Conservation (phyloP, 2,113 vertebrate genomes). For the Numida meleagris region DNA sequence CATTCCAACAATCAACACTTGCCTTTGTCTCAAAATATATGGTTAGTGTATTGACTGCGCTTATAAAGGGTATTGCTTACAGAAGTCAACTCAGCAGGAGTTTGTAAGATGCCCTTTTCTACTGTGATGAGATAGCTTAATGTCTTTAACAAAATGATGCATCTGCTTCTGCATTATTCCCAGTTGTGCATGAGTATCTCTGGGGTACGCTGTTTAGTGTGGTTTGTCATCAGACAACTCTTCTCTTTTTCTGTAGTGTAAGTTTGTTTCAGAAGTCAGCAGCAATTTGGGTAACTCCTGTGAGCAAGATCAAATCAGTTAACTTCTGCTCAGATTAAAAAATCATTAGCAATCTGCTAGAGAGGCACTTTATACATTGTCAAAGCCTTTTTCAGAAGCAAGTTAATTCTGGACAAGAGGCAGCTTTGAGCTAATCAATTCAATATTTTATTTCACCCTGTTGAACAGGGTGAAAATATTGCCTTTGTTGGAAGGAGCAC, state of each 20-base stretch:
- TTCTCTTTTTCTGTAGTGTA: background rate
- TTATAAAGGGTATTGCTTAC: background rate
- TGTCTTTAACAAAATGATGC: background rate
- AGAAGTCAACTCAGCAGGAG: background rate
- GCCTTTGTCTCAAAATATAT: background rate
- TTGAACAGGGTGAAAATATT: background rate
- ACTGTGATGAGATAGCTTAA: background rate
- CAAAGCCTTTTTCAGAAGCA: background rate
- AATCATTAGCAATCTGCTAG: background rate
- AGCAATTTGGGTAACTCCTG: background rate
- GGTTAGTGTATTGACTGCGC: background rate
- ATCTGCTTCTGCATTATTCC: background rate
- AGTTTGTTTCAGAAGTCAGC: background rate
- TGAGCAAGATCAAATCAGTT: background rate
- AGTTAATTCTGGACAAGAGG: background rate
- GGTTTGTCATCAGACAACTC: background rate
- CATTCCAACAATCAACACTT: background rate
- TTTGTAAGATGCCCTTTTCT: background rate
- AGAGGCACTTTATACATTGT: background rate
- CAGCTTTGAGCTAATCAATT: background rate
- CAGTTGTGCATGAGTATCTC: background rate
- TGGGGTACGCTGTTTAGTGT: background rate
- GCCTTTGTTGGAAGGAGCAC: background rate
- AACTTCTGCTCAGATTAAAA: background rate
- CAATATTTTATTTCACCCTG: fast-evolving